Conservation (phyloP, 1,140 invertebrate genomes). For the Pseudomyrmex cubaensis region DNA sequence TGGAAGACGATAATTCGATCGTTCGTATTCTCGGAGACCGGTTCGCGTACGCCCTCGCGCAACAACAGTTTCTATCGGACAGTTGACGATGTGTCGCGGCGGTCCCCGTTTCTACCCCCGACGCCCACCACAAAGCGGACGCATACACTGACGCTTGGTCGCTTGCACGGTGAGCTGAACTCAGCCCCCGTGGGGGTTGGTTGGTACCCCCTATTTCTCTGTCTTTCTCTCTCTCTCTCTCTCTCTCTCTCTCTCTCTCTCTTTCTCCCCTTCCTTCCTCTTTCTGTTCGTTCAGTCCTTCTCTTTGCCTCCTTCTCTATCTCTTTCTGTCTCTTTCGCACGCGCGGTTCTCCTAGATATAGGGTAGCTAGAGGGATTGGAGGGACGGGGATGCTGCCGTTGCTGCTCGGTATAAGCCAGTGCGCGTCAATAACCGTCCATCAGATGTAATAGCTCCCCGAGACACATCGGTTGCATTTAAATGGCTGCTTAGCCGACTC, state of each 20-base stretch:
- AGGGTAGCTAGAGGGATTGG: slow-evolving; percentile 67
- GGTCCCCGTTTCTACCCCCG: slow-evolving; percentile 49
- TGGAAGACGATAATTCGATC: slow-evolving; percentile 60
- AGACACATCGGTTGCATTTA: slow-evolving; percentile 86
- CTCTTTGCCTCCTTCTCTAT: slow-evolving; percentile 64
- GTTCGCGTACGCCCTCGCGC: slow-evolving; percentile 47
- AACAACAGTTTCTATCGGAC: slow-evolving; percentile 66
- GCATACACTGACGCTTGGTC: slow-evolving; percentile 59
- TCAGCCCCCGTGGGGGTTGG: slow-evolving; percentile 74
- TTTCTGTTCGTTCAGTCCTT: not conserved
- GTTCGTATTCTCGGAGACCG: slow-evolving; percentile 62
- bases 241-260: not conserved
- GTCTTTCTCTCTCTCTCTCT: slow-evolving; percentile 29
- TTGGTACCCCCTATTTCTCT: slow-evolving; percentile 62
- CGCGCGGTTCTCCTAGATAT: slow-evolving; percentile 52
- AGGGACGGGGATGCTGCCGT: slow-evolving; percentile 59
- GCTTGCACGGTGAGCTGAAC: slow-evolving; percentile 75
- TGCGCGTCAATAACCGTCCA: slow-evolving; percentile 85
- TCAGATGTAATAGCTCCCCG: slow-evolving; percentile 86
- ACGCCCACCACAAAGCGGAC: slow-evolving; percentile 35
- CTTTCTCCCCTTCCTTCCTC: not conserved
- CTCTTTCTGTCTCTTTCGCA: slow-evolving; percentile 64
- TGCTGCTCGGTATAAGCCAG: slow-evolving; percentile 82
- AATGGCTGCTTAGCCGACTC: slow-evolving; percentile 86
- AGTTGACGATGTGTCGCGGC: slow-evolving; percentile 79